These are phyloP conservation scores for Lagodon rhomboides DNA, from an alignment of 2,797 vertebrate species.

Conservation along the genomic window DNA sequence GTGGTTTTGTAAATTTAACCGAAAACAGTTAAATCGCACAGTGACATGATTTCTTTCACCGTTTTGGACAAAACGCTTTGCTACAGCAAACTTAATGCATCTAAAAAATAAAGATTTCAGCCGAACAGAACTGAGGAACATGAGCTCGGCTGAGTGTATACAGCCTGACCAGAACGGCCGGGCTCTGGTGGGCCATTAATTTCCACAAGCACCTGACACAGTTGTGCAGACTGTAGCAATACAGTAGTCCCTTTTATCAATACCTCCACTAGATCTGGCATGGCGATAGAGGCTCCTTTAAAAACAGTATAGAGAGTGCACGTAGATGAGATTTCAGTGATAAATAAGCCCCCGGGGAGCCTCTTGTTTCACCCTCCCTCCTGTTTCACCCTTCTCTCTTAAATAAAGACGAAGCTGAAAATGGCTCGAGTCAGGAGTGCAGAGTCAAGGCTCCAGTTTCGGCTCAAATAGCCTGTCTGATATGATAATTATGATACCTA, in stretches of 20 bases:
- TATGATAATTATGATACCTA: slow-evolving; percentile 86
- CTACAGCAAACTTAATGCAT: not conserved
- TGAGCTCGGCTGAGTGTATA: not conserved
- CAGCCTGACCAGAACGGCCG: slow-evolving; percentile 16
- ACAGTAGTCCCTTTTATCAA: slow-evolving; percentile 67
- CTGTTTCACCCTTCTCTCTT: slow-evolving; percentile 59
- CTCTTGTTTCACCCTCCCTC: slow-evolving; percentile 66
- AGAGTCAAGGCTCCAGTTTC: slow-evolving; percentile 73
- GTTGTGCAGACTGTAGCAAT: slow-evolving; percentile 59
- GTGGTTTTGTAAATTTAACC: not conserved
- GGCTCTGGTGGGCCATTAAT: slow-evolving; percentile 54
- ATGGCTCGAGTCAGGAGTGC: slow-evolving; percentile 72
- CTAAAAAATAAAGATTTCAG: slow-evolving; percentile 9
- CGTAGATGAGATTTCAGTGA: slow-evolving; percentile 77
- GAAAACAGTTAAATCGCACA: not conserved
- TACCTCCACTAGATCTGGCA: slow-evolving; percentile 66
- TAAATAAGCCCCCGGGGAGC: slow-evolving; percentile 72
- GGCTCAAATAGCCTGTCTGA: slow-evolving; percentile 78
- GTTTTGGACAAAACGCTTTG: not conserved
- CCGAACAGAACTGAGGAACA: not conserved
- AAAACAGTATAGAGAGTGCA: slow-evolving; percentile 66
- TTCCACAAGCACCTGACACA: slow-evolving; percentile 63
- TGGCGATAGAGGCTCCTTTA: slow-evolving; percentile 69
- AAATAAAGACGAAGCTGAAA: slow-evolving; percentile 79
- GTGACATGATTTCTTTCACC: not conserved